A percentile compares a stretch with the other conserved stretches of the same genome.
Evolutionary conservation across 2,888 invertebrate genomes (phyloP).

Genomic region (Eucera pruinosa): DNA sequence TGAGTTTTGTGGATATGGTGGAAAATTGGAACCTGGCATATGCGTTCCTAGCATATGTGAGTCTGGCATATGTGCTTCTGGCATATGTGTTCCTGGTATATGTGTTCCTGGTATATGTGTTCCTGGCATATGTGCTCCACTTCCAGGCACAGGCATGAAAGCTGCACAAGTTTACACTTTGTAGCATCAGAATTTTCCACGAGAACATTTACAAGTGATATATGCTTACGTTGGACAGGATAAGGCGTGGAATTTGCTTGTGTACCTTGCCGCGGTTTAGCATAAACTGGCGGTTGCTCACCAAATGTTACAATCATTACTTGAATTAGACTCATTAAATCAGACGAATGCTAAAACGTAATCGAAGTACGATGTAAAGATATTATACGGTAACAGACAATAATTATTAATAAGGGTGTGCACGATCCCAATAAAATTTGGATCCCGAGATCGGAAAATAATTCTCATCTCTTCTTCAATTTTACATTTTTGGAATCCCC

Average conservation of each 20-base stretch:
- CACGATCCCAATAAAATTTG: too few relatives aligned
- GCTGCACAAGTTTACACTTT: conserved; percentile 71
- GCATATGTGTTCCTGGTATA: too few relatives aligned
- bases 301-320: conserved; percentile 97
- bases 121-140: conserved; percentile 54
- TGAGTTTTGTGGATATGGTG: conserved; percentile 66
- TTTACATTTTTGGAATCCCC: too few relatives aligned
- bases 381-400: neutral
- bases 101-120: too few relatives aligned
- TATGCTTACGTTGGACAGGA: conserved; percentile 85
- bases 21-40: conserved; percentile 52
- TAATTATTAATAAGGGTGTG: too few relatives aligned
- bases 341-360: conserved; percentile 88
- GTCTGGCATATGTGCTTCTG: too few relatives aligned
- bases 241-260: conserved; percentile 85
- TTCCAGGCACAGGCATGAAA: conserved; percentile 81
- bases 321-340: conserved; percentile 94
- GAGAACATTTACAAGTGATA: conserved; percentile 30
- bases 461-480: too few relatives aligned
- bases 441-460: too few relatives aligned
- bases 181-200: neutral
- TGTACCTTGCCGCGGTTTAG: conserved; percentile 87
- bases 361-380: conserved; percentile 1
- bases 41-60: too few relatives aligned
- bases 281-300: conserved; percentile 97